Base-by-base conservation (phyloP, 2,888 invertebrate genomes). In the Encarsia formosa region DNA sequence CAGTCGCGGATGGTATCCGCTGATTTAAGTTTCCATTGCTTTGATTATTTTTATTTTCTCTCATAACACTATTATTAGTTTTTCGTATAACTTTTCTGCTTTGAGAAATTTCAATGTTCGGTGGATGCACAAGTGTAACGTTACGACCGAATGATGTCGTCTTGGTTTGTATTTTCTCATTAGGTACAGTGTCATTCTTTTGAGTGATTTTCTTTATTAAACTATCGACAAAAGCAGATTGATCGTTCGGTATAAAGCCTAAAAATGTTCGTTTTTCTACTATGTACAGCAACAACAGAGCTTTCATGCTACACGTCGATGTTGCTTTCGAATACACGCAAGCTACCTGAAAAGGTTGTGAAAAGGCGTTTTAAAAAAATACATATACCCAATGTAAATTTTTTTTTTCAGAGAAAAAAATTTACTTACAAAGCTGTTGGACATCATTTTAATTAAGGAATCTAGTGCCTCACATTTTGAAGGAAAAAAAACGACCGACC, bases 391-490 rank as follows among this genome's bases (percentile, higher is more conserved):
- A 37, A 19, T 49, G 11, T 31, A 5, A 6, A 35, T 13, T 9
- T n/a, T n/a, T n/a, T 29, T 9, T 16, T 23, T 15, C 16, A 13
- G n/a, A 40, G 1, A n/a, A 35, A 49, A 78, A 76, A 51, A 34
- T 22, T 60, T 71, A 83, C 88, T 85, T 77, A 91, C 93, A 79
- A 89, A 94, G 51, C 93, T 92, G 49, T 86, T 86, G 59, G 87
- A 89, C 93, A 95, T 93, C 54, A 93, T 88, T 77, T 90, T 90
- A n/a, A 91, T 91, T 23, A 96, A 78, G 0, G 88, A 85, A 54
- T 91, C 91, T 3, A 94, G 76, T 0, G 92, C 90, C 57, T 94
- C 95, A 63, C 91, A 89, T 1, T 85, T 85, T 63, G 88, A 85
- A 1, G 91, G 84, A 68, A 91, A 88, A 75, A 96, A 95, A 32